Evolutionary conservation across 2,113 vertebrate genomes (phyloP).

Genomic region (Hoplias malabaricus): DNA sequence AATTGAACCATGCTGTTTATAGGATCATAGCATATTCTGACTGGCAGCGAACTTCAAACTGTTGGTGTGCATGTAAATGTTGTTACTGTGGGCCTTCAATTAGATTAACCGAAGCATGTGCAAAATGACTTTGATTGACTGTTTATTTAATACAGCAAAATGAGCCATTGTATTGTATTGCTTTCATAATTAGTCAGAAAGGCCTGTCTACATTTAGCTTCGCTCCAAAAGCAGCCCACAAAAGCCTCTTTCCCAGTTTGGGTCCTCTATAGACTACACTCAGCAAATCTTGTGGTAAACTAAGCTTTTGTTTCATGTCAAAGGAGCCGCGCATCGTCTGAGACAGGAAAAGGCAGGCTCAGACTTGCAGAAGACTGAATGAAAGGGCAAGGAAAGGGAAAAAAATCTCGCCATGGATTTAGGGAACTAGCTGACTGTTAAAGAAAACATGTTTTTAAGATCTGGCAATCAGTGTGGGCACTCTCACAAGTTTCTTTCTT

Average conservation of each 20-base stretch:
- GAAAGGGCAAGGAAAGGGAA: neutral
- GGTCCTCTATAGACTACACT: neutral
- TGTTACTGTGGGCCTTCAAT: too few species aligned
- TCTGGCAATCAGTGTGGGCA: neutral
- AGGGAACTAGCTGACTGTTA: slow-evolving; percentile 10
- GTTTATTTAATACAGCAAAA: neutral
- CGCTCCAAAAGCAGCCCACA: neutral
- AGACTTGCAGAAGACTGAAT: slow-evolving; percentile 25
- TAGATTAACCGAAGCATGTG: neutral
- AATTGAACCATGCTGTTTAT: too few species aligned
- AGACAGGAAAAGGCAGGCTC: slow-evolving; percentile 21
- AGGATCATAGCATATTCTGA: too few species aligned
- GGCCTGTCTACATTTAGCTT: neutral
- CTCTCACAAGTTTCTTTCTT: neutral
- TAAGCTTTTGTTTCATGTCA: slow-evolving; percentile 30
- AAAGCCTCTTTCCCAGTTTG: neutral
- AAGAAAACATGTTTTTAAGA: neutral
- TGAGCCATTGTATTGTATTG: neutral
- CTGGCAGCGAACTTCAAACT: too few species aligned
- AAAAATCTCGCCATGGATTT: neutral
- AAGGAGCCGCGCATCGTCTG: slow-evolving; percentile 11
- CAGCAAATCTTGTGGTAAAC: slow-evolving; percentile 22
- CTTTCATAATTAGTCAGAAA: neutral
- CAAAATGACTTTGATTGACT: neutral
- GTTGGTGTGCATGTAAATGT: too few species aligned